Evolutionary conservation across 2,113 vertebrate genomes (phyloP), one percentile per base, ranked within the genome.

Genomic region (Catharus bicknelli): DNA sequence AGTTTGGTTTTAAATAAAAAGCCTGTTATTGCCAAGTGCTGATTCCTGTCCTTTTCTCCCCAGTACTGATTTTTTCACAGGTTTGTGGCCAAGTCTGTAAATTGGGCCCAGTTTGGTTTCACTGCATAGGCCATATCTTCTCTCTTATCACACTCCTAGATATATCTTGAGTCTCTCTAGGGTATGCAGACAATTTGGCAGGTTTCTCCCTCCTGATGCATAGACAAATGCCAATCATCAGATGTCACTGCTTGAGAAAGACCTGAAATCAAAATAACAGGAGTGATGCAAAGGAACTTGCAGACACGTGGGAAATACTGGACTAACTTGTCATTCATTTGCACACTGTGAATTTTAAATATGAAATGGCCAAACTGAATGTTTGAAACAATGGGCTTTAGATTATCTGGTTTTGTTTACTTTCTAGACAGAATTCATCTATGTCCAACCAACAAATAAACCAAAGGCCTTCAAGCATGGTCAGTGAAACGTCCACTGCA

Each of bases 391-490:
- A 42, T 40, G 43, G 81, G 55, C 38, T 86, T 94, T 78, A 66
- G 26, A 66, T 27, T 45, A 38, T 64, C 25, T 93, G 66, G 5
- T 91, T 80, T 74, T 94, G 15, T 90, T 40, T 93, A 53, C 95
- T 87, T 90, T 95, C 87, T 93, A 99, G 99, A 95, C 91, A 97
- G 92, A 98, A 98, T 95, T 98, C 97, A 96, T 98, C 97, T 90
- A 99, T 99, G 99, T 99, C 98, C 91, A 99, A 98, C 96, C 98
- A 98, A 93, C 98, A 97, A 27, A 90, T 96, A 96, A 98, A 97
- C 97, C 99, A 98, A 96, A 99, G 99, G 97, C 98, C 99, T 42
- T 97, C 98, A 96, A 98, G 98, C 96, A 99, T 99, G 99, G 98
- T 99, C 98, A 99, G 98, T 79, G 98, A 99, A 95, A 97, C 98